Evolutionary conservation across 35 echinoderm and acorn worm genomes (phyloP).

Genomic region (Diadema setosum): DNA sequence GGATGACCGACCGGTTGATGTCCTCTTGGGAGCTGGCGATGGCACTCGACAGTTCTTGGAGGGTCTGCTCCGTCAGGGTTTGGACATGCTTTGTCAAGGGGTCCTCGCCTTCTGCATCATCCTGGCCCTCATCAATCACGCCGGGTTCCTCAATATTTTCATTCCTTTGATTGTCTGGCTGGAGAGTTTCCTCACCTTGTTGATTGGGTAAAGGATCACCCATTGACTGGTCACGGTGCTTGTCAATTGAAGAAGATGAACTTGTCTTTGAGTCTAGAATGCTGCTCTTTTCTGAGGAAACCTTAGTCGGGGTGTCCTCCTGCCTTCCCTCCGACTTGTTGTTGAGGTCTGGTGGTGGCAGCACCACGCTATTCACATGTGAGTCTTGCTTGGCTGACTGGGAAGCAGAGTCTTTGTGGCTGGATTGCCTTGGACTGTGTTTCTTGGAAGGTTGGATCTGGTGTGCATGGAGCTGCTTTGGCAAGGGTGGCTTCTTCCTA

Average conservation of each 20-base stretch:
- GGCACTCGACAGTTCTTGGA: constrained; percentile 53
- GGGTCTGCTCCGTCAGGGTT: constrained; percentile 45
- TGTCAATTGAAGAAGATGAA: constrained; percentile 13
- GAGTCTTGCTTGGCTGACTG: no score
- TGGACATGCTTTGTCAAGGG: constrained; percentile 63
- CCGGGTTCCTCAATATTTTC: background rate
- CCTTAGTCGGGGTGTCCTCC: background rate
- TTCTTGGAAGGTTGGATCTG: background rate
- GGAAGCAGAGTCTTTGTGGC: no score
- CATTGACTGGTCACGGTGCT: background rate
- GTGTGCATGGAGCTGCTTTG: background rate
- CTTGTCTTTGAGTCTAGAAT: constrained; percentile 35
- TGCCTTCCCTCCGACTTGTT: background rate
- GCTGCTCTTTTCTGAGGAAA: constrained; percentile 14
- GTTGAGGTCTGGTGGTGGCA: background rate
- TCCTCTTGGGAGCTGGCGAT: constrained; percentile 32
- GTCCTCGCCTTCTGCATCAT: constrained; percentile 43
- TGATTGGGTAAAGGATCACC: background rate
- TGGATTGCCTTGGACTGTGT: background rate
- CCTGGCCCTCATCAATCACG: background rate
- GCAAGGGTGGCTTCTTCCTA: background rate
- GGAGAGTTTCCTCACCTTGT: background rate
- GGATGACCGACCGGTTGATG: background rate
- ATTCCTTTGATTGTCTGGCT: no score
- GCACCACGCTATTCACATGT: no score